phyloP scores from a whole-genome alignment of 2,113 vertebrate species.

The Leucopternis melanops region DNA sequence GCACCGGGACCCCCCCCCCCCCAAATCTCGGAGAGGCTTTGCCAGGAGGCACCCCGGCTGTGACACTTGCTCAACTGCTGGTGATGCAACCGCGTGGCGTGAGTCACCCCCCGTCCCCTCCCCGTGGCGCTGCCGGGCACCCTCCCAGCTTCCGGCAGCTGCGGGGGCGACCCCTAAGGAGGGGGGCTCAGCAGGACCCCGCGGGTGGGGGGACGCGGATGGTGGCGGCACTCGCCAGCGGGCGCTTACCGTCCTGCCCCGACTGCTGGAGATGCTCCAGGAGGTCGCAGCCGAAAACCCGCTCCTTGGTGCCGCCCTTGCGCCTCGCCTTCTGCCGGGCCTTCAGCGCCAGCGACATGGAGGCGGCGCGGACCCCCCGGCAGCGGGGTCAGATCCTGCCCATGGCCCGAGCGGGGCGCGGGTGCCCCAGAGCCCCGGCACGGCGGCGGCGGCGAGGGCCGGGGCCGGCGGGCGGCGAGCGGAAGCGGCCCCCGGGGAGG shows the following conservation, averaged over 20 bases:
- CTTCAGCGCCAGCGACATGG: slow-evolving; percentile 75
- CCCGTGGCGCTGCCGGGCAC: neutral
- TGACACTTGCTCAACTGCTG: neutral
- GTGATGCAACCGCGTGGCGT: neutral
- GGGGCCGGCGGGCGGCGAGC: too few relatives aligned
- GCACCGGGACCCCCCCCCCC: neutral
- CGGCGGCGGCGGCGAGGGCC: too few relatives aligned
- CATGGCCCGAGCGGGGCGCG: neutral
- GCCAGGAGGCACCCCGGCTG: neutral
- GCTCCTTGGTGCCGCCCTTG: slow-evolving; percentile 80
- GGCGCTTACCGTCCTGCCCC: slow-evolving; percentile 79
- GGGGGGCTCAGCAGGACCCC: neutral
- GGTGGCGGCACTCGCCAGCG: too few relatives aligned
- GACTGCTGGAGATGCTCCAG: slow-evolving; percentile 79
- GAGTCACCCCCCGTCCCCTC: neutral
- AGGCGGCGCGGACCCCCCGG: neutral
- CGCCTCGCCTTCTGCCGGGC: slow-evolving; percentile 78
- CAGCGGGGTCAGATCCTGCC: neutral
- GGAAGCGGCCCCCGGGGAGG: neutral
- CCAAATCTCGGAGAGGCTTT: neutral
- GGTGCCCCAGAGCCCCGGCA: neutral
- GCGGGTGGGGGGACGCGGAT: neutral
- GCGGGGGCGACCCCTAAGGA: too few relatives aligned
- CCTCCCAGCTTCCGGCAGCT: neutral
- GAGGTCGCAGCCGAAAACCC: slow-evolving; percentile 91